phyloP scores from a whole-genome alignment of 2,797 vertebrate genomes.

The Platalea minor region DNA sequence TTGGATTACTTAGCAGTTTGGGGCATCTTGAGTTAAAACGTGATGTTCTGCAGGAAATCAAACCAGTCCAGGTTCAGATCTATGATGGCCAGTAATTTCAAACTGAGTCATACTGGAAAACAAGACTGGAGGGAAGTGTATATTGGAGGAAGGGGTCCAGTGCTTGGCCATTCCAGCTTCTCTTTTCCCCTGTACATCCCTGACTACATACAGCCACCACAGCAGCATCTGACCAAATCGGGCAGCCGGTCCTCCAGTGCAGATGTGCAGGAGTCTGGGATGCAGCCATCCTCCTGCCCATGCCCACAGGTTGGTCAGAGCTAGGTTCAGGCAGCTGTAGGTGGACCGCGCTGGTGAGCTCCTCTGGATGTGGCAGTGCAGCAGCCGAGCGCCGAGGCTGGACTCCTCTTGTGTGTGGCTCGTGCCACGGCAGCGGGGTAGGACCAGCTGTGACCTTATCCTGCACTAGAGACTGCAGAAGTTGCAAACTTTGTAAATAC shows the following conservation, averaged over 20 bases:
- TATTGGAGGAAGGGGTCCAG: not conserved
- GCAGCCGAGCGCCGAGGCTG: not conserved
- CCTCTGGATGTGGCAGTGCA: not conserved
- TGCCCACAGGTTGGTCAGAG: not conserved
- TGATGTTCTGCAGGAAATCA: not conserved
- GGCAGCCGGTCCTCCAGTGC: not conserved
- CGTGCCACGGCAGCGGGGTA: not conserved
- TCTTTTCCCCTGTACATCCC: not conserved
- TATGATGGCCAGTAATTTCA: not conserved
- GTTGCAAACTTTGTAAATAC: not conserved
- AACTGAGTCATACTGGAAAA: not conserved
- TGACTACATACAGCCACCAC: not conserved
- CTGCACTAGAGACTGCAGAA: not conserved
- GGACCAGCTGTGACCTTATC: not conserved
- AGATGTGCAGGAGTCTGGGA: accelerated
- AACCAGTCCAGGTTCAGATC: not conserved
- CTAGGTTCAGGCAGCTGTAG: not conserved
- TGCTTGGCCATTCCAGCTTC: not conserved
- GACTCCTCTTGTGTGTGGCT: not conserved
- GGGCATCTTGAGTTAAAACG: not conserved
- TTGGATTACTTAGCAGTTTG: not conserved
- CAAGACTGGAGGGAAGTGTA: not conserved
- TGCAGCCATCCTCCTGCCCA: not conserved
- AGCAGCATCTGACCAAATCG: not conserved
- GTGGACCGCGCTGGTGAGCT: not conserved